Evolutionary conservation across 2,113 vertebrate species (phyloP).

Genomic region (Struthio camelus): DNA sequence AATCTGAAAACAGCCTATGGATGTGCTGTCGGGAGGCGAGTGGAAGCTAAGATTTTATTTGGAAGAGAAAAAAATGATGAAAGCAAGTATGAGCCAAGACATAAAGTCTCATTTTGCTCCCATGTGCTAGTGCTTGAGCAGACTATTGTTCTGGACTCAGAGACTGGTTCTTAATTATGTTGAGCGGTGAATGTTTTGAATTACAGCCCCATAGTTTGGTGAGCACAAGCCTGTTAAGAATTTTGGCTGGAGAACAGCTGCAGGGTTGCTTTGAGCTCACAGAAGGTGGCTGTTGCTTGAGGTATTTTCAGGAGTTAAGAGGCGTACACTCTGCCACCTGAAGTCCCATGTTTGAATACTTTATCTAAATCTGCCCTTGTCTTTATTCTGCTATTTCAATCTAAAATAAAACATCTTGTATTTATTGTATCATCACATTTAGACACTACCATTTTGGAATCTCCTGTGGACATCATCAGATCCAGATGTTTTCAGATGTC

Average conservation of each 20-base stretch:
- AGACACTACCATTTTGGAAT: conserved; percentile 77
- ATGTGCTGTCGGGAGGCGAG: conserved; percentile 2
- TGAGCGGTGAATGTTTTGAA: conserved; percentile 61
- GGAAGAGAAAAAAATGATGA: background rate
- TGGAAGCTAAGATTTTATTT: conserved; percentile 6
- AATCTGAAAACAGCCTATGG: background rate
- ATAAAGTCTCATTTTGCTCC: conserved; percentile 55
- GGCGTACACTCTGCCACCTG: conserved; percentile 13
- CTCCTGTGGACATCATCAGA: conserved; percentile 72
- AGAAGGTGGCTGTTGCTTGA: conserved; percentile 37
- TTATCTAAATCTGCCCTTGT: conserved; percentile 51
- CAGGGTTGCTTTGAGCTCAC: conserved; percentile 34
- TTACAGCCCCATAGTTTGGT: conserved; percentile 56
- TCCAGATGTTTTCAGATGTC: conserved; percentile 79
- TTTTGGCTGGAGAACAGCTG: conserved; percentile 61
- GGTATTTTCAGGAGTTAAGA: conserved; percentile 24
- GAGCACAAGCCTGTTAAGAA: conserved; percentile 57
- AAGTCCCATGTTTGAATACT: background rate
- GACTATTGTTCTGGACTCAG: conserved; percentile 62
- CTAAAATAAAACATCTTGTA: conserved; percentile 67
- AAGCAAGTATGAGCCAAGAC: conserved; percentile 34
- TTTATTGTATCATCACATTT: conserved; percentile 72
- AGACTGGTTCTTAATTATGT: conserved; percentile 60
- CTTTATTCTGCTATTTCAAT: conserved; percentile 55
- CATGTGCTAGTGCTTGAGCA: conserved; percentile 55